phyloP scores from a whole-genome alignment of 2,113 vertebrate genomes.

The Columba livia region DNA sequence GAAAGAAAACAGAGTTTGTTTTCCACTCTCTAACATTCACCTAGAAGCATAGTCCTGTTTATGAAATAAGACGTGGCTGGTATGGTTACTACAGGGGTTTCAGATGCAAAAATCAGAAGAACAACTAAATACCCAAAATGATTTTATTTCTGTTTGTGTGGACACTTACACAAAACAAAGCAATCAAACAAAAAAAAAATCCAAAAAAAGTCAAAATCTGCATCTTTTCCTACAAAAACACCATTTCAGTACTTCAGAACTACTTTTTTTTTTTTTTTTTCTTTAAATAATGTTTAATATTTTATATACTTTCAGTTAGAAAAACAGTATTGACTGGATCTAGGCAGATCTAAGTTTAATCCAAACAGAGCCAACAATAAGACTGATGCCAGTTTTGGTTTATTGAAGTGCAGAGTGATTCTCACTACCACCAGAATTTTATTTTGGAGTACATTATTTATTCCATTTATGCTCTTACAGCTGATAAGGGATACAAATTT shows the following conservation, averaged over 20 bases:
- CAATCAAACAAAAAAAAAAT: background rate
- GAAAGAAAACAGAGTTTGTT: background rate
- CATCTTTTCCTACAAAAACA: background rate
- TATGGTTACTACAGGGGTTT: background rate
- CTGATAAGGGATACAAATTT: background rate
- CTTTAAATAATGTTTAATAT: background rate
- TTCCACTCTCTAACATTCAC: background rate
- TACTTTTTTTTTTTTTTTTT: background rate
- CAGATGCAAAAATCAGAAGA: background rate
- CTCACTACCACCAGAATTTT: background rate
- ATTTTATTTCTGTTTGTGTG: background rate
- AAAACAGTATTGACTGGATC: background rate
- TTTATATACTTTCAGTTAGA: background rate
- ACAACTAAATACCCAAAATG: background rate
- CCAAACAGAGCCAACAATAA: background rate
- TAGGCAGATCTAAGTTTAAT: background rate
- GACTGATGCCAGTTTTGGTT: background rate
- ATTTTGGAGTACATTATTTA: background rate
- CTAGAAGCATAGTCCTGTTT: background rate
- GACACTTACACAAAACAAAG: background rate
- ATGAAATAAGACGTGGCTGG: background rate
- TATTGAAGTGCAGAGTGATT: background rate
- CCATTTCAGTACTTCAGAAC: background rate
- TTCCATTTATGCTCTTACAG: background rate
- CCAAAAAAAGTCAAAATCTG: background rate